A percentile compares a stretch with the other conserved stretches of the same genome.
Evolutionary conservation across 2,797 vertebrate genomes (phyloP).

Genomic region (Heterohyrax brucei): DNA sequence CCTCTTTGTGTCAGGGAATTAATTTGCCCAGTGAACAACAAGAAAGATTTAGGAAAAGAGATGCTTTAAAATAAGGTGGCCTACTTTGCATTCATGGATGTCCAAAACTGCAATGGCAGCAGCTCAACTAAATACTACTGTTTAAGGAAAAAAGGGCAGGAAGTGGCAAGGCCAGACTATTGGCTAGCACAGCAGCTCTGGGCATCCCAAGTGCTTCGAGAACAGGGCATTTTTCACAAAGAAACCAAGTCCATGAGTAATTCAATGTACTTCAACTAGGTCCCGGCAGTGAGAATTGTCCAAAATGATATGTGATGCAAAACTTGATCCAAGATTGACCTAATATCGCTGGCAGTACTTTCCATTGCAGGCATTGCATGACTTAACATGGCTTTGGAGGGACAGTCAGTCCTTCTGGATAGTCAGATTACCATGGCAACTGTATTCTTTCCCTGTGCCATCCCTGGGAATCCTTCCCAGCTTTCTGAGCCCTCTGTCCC

Average conservation of each 20-base stretch:
- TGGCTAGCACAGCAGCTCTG: not conserved
- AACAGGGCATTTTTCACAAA: slow-evolving; percentile 78
- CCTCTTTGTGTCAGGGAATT: slow-evolving; percentile 51
- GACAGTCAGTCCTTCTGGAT: not conserved
- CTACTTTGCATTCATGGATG: not conserved
- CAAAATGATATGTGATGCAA: slow-evolving; percentile 64
- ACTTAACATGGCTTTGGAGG: not conserved
- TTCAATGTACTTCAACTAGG: slow-evolving; percentile 77
- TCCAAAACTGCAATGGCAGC: not conserved
- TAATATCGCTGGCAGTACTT: slow-evolving; percentile 43
- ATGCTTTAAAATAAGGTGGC: slow-evolving; percentile 53
- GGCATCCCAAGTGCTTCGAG: slow-evolving; percentile 61
- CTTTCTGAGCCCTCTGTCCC: not conserved
- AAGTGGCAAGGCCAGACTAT: not conserved
- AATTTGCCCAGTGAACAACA: slow-evolving; percentile 69
- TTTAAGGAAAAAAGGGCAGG: not conserved
- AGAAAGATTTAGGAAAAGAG: slow-evolving; percentile 18
- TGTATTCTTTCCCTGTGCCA: not conserved
- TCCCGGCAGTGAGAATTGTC: slow-evolving; percentile 59
- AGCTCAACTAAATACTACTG: not conserved
- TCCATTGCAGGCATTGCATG: not conserved
- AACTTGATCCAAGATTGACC: slow-evolving; percentile 71
- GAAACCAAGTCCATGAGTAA: slow-evolving; percentile 83
- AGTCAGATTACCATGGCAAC: not conserved
- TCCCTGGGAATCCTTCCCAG: not conserved